Evolutionary conservation across 2,797 vertebrate genomes (phyloP), one percentile per base, ranked within the genome.

Genomic region (Diplodus puntazzo): DNA sequence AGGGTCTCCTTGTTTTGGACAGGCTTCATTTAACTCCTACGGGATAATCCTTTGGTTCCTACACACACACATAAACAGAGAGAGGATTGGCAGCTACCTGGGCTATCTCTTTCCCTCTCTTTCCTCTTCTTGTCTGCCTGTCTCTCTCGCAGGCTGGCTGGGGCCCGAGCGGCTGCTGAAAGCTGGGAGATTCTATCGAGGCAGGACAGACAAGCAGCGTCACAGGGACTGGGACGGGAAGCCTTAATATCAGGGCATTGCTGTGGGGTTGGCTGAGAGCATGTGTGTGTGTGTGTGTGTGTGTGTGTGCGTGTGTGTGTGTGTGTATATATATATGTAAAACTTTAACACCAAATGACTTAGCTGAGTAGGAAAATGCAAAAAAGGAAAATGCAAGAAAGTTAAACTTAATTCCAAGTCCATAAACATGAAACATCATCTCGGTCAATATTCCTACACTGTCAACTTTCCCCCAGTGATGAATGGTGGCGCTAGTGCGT

Each of bases 1-100:
- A 83, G 84, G 74, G 91, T 90, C 87, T 79, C 89, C 91, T 69
- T 66, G 74, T 75, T 85, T 94, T 91, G 94, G 94, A 93, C 88
- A 94, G 93, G 90, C 89, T 91, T 95, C 94, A 94, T 95, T 96
- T 95, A 95, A 94, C 94, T 94, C 91, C 87, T 73, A 63, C 87
- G 86, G 88, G 93, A 95, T 96, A 96, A 96, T 95, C 92, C 92
- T 82, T 76, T 79, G 68, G 84, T 90, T 87, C 81, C 81, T 75
- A 27, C 69, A 73, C 62, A 45, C 67, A 81, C 55, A 79, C 66
- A 81, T n/a, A 88, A 14, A 86, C 23, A 79, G 18, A 81, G 27
- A 75, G 69, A 79, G 83, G 81, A 89, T 73, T 89, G 80, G 66
- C 80, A 92, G 92, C 84, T 94, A 94, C 92, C 89, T 84, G 59